Conservation (phyloP, 2,797 vertebrate genomes). For the Bradypodion ventrale region DNA sequence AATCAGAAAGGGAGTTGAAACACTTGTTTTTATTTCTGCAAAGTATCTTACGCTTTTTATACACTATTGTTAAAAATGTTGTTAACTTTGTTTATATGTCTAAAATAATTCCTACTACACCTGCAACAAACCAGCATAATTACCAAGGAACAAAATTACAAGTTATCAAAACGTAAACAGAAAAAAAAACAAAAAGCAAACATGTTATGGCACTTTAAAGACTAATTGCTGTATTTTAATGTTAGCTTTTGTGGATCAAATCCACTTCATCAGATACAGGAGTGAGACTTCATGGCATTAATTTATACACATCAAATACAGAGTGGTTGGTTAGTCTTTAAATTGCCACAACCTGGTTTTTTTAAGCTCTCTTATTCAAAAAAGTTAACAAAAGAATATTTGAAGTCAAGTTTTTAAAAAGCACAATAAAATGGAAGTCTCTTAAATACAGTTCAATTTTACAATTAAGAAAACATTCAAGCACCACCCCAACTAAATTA, state of each 20-base stretch:
- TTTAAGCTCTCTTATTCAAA: too few species aligned
- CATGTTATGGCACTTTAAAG: too few species aligned
- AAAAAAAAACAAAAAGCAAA: too few species aligned
- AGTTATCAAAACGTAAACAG: neutral
- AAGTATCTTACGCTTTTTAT: neutral
- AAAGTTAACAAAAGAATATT: too few species aligned
- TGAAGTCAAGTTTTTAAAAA: neutral
- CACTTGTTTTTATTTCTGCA: constrained; percentile 45
- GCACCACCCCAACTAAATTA: too few species aligned
- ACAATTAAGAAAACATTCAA: neutral
- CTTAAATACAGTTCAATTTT: neutral
- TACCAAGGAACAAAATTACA: constrained; percentile 1
- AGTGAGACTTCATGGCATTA: too few species aligned
- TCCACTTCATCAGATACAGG: too few species aligned
- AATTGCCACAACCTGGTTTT: too few species aligned
- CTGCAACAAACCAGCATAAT: neutral
- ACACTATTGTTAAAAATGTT: constrained; percentile 30
- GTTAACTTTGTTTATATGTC: constrained; percentile 34
- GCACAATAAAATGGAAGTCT: neutral
- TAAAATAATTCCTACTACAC: neutral
- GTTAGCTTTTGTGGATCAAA: too few species aligned
- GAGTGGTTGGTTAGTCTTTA: too few species aligned
- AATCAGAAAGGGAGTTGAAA: constrained; percentile 38
- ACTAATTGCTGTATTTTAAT: too few species aligned
- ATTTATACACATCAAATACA: too few species aligned